These are phyloP conservation scores for Wiebesia pumilae DNA, from an alignment of 1,140 invertebrate genomes.

Conservation along the genomic window DNA sequence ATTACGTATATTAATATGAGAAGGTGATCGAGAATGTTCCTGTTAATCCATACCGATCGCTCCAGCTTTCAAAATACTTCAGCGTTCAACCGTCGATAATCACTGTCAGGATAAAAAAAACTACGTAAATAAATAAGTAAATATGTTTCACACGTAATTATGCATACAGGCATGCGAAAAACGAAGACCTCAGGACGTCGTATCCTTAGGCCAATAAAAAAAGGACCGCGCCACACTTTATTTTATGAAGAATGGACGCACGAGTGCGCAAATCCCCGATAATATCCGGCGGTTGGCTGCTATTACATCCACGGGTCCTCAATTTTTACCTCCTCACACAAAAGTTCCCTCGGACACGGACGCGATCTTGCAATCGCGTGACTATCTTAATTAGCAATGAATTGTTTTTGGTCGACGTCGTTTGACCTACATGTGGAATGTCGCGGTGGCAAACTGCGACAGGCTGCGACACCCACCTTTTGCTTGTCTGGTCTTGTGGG, in stretches of 20 bases:
- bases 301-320: too few species aligned
- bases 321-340: neutral
- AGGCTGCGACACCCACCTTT: conserved; percentile 53
- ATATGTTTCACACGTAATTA: conserved; percentile 12
- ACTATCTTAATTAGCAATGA: conserved; percentile 71
- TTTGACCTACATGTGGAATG: conserved; percentile 41
- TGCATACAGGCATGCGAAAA: neutral
- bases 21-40: neutral
- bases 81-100: neutral
- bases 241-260: conserved; percentile 12
- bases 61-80: conserved; percentile 30
- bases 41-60: neutral
- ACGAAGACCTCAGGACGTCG: neutral
- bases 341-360: neutral
- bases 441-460: conserved; percentile 53
- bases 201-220: neutral
- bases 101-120: conserved; percentile 11
- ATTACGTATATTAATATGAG: neutral
- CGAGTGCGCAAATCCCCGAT: neutral
- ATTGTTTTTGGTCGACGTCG: conserved; percentile 68
- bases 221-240: neutral
- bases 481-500: neutral
- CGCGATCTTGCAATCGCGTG: conserved; percentile 61
- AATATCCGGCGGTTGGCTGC: too few species aligned
- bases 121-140: conserved; percentile 17